Evolutionary conservation across 2,113 vertebrate species (phyloP).

Genomic region (Pogonocichla stellata): DNA sequence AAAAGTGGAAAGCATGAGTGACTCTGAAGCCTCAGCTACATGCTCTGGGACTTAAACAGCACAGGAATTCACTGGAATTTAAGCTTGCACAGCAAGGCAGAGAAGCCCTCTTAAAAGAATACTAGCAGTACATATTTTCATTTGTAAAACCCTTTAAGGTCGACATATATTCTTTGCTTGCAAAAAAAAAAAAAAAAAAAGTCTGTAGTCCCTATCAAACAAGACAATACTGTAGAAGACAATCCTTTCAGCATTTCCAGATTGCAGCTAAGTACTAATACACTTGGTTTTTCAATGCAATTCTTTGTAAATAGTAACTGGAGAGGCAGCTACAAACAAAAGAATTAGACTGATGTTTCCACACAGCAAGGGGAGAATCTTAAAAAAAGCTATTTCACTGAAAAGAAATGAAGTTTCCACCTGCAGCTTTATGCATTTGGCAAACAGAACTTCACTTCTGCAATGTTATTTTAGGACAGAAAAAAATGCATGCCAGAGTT

Average conservation of each 20-base stretch:
- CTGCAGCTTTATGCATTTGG: not conserved
- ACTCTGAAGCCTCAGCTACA: not conserved
- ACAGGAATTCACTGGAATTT: not conserved
- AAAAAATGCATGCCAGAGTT: conserved; percentile 5
- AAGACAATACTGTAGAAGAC: not conserved
- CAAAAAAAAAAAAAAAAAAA: not conserved
- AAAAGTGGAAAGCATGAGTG: not conserved
- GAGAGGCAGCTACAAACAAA: not conserved
- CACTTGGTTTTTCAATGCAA: not conserved
- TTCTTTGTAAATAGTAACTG: not conserved
- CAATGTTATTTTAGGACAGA: conserved; percentile 32
- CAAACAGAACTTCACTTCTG: conserved; percentile 5
- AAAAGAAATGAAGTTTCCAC: conserved; percentile 21
- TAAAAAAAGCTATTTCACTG: not conserved
- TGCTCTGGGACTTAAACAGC: not conserved
- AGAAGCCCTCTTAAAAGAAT: not conserved
- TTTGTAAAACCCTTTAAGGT: not conserved
- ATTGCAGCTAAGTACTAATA: not conserved
- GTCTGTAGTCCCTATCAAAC: not conserved
- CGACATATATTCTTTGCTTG: not conserved
- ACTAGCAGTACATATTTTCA: not conserved
- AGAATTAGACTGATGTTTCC: not conserved
- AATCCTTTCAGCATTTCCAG: not conserved
- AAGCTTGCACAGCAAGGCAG: not conserved
- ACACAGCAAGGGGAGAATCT: not conserved